Percentiles rank a stretch among this genome's conserved stretches.
Evolutionary conservation across 2,888 invertebrate species (phyloP).

Genomic region (Branchipolynoe longqiensis): DNA sequence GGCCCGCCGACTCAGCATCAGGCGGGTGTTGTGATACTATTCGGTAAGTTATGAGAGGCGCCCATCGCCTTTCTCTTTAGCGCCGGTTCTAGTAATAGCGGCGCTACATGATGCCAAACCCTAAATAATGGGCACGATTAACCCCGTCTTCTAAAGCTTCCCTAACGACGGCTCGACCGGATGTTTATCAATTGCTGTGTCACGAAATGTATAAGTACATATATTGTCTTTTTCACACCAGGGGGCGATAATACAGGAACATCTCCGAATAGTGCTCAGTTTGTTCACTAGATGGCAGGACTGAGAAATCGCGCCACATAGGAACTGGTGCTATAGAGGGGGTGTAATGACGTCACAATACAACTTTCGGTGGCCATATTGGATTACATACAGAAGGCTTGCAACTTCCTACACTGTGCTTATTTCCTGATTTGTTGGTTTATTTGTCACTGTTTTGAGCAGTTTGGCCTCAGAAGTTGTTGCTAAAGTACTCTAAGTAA

Average conservation of each 20-base stretch:
- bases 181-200: background rate
- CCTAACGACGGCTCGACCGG: slow-evolving; percentile 30
- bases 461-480: too few species aligned
- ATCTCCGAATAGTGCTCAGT: background rate
- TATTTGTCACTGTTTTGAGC: too few species aligned
- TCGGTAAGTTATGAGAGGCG: background rate
- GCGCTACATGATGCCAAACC: background rate
- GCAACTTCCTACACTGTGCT: too few species aligned
- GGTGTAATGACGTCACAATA: too few species aligned
- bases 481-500: too few species aligned
- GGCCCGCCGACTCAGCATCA: slow-evolving; percentile 17
- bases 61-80: background rate
- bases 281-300: background rate
- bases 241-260: background rate
- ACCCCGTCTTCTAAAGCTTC: background rate
- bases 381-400: too few species aligned
- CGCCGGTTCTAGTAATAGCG: background rate
- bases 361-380: too few species aligned
- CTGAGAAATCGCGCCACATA: too few species aligned
- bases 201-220: slow-evolving; percentile 9
- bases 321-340: too few species aligned
- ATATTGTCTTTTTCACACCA: background rate
- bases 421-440: too few species aligned
- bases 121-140: background rate
- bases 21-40: background rate